These are phyloP conservation scores for Amphibalanus amphitrite DNA, from an alignment of 1,140 invertebrate genomes.

Conservation along the genomic window DNA sequence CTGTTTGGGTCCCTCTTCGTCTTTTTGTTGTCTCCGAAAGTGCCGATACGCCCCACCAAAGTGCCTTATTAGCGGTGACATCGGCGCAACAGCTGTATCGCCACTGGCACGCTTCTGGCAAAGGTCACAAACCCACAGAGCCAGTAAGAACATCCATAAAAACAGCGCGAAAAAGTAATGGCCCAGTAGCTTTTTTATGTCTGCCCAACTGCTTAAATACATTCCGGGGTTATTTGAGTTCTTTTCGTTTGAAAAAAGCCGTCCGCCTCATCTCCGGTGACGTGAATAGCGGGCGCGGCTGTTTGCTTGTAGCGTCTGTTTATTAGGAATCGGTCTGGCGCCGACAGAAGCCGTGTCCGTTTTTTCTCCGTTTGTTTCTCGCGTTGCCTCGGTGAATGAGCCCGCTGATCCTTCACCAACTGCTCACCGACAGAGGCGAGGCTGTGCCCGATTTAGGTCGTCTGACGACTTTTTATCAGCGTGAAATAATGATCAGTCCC, in stretches of 20 bases:
- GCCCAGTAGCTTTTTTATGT: background rate
- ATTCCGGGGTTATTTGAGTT: background rate
- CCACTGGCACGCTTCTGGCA: background rate
- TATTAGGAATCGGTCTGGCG: background rate
- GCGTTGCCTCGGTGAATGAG: no score
- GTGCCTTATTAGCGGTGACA: background rate
- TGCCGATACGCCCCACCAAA: no score
- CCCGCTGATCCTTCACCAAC: no score
- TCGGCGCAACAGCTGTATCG: background rate
- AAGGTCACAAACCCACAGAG: background rate
- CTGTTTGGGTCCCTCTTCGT: no score
- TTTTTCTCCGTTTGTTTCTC: no score
- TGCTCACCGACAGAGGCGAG: no score
- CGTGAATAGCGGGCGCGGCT: background rate
- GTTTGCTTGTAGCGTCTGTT: background rate
- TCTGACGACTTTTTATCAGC: no score
- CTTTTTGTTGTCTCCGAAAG: no score
- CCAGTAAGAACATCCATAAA: background rate
- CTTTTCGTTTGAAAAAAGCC: background rate
- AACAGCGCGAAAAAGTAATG: background rate
- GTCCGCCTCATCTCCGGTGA: background rate
- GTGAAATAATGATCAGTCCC: no score
- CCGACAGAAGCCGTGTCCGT: background rate
- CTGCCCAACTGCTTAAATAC: background rate
- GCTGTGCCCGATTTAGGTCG: no score